phyloP scores from a whole-genome alignment of 2,888 invertebrate genomes.

The Zygaena filipendulae region DNA sequence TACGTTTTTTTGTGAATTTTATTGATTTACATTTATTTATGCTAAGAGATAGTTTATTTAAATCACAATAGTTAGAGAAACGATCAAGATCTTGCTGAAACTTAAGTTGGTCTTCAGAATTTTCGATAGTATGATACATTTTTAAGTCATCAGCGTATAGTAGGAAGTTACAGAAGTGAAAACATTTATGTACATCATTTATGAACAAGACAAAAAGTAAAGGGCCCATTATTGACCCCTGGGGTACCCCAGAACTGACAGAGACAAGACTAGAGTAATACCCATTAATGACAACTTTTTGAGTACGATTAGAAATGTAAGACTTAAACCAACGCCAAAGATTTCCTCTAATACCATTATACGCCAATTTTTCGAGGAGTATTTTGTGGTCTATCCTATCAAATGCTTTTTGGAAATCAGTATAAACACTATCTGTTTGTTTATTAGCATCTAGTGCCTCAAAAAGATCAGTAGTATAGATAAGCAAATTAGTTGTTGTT shows the following conservation, averaged over 20 bases:
- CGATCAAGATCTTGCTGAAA: no score
- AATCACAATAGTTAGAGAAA: no score
- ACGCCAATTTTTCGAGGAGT: conserved; percentile 5
- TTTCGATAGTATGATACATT: no score
- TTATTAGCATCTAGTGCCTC: conserved; percentile 1
- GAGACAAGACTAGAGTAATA: conserved; percentile 1
- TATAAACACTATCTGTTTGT: conserved; percentile 12
- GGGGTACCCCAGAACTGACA: conserved; percentile 6
- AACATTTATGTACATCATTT: conserved; percentile 8
- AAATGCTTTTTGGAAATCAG: conserved; percentile 15
- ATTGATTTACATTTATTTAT: no score
- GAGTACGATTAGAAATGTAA: conserved; percentile 6
- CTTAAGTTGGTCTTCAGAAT: no score
- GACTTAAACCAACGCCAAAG: conserved; percentile 9
- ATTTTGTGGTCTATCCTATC: conserved; percentile 12
- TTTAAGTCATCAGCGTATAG: no score
- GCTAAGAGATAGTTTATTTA: no score
- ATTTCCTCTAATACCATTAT: conserved; percentile 6
- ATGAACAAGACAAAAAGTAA: conserved; percentile 8
- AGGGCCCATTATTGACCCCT: conserved; percentile 9
- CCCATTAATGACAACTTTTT: conserved; percentile 6
- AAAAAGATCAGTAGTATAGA: conserved; percentile 1
- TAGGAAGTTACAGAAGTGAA: no score
- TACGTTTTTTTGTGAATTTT: no score
- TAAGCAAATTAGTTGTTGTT: no score